A percentile compares a stretch with the other conserved stretches of the same genome.
Evolutionary conservation across 2,113 vertebrate genomes (phyloP).

Genomic region (Ia io): DNA sequence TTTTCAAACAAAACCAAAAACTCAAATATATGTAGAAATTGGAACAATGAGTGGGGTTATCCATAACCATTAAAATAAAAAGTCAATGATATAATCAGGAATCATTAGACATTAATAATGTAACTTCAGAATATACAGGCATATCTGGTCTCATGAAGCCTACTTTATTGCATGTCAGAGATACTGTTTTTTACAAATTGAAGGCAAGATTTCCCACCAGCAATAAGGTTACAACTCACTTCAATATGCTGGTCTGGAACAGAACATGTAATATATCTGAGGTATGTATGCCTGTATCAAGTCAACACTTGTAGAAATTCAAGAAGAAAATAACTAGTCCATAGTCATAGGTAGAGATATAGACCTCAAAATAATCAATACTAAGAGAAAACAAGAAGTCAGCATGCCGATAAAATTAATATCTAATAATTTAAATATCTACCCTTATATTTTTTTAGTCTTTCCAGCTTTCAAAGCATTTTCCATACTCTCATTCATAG

Average conservation of each 20-base stretch:
- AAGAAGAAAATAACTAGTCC: neutral
- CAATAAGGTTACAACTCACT: neutral
- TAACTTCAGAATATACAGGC: neutral
- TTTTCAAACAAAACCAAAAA: neutral
- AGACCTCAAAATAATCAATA: neutral
- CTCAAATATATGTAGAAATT: neutral
- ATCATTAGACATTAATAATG: neutral
- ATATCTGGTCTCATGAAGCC: neutral
- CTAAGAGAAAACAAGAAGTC: neutral
- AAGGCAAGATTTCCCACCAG: neutral
- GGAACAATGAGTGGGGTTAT: neutral
- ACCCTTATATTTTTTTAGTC: neutral
- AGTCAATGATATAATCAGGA: neutral
- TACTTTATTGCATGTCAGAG: neutral
- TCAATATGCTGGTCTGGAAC: neutral
- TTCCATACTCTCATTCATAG: neutral
- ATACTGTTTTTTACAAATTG: neutral
- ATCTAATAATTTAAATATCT: neutral
- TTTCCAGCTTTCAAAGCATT: neutral
- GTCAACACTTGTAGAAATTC: neutral
- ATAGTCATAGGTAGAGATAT: neutral
- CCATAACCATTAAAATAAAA: neutral
- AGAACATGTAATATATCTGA: neutral
- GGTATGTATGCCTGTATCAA: neutral
- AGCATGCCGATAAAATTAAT: neutral